phyloP scores from a whole-genome alignment of 2,113 vertebrate species.

The Vanacampus margaritifer region DNA sequence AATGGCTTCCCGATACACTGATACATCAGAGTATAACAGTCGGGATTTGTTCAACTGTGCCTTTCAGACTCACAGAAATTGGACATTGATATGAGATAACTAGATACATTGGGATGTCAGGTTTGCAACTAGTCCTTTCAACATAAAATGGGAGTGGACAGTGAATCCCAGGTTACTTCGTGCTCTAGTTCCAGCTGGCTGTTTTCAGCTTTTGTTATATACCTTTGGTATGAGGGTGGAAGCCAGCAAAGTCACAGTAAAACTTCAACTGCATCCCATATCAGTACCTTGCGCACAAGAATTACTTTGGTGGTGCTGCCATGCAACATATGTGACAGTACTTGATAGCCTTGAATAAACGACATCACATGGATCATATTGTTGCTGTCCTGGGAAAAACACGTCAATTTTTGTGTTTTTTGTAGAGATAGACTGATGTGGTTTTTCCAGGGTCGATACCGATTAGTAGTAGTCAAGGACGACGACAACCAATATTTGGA shows the following conservation, averaged over 20 bases:
- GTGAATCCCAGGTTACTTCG: neutral
- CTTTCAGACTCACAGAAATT: no score
- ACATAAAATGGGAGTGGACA: neutral
- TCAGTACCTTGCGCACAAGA: no score
- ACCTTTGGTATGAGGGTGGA: neutral
- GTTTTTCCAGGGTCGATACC: no score
- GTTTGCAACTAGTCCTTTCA: neutral
- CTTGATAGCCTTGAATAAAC: constrained; percentile 35
- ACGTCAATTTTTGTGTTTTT: no score
- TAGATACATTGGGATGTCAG: neutral
- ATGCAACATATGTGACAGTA: constrained; percentile 3
- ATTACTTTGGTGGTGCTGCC: constrained; percentile 9
- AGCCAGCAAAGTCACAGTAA: constrained; percentile 30
- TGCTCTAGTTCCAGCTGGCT: neutral
- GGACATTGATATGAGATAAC: neutral
- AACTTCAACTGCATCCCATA: neutral
- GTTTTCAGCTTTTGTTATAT: neutral
- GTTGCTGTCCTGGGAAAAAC: no score
- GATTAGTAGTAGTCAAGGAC: no score
- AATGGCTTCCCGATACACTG: neutral
- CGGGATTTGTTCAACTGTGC: neutral
- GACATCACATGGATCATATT: constrained; percentile 19
- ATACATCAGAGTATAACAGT: neutral
- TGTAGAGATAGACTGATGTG: no score
- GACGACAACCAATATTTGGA: no score